phyloP scores from a whole-genome alignment of 23 tunicate species.

The Ascidia mentula region DNA sequence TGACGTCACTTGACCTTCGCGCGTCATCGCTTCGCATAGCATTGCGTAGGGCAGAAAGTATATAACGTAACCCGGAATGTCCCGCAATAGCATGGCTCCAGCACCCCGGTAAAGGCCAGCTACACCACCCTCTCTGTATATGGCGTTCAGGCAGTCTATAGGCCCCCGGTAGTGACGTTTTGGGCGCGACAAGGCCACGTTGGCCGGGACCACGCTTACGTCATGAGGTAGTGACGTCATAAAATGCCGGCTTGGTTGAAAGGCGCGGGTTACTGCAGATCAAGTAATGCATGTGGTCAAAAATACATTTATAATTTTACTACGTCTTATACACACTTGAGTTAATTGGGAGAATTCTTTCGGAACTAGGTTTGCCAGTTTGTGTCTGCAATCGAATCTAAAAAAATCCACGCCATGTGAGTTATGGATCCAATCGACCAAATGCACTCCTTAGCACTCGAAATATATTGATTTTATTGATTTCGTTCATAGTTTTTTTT shows the following conservation, averaged over 20 bases:
- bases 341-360: too few relatives aligned
- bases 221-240: neutral
- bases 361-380: too few relatives aligned
- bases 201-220: neutral
- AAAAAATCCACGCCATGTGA: too few relatives aligned
- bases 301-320: too few relatives aligned
- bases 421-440: too few relatives aligned
- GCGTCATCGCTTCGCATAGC: conserved; percentile 21
- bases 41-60: conserved; percentile 74
- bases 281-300: too few relatives aligned
- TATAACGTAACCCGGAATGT: conserved; percentile 81
- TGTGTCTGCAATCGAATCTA: too few relatives aligned
- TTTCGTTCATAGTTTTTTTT: too few relatives aligned
- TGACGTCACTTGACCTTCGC: neutral
- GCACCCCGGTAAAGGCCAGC: conserved; percentile 75
- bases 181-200: neutral
- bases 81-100: conserved; percentile 57
- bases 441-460: too few relatives aligned
- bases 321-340: too few relatives aligned
- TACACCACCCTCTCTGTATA: conserved; percentile 49
- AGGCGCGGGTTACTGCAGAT: neutral
- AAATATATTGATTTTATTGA: too few relatives aligned
- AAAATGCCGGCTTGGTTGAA: neutral
- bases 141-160: conserved; percentile 36
- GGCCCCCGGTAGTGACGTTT: conserved; percentile 42